Base-by-base conservation (phyloP, 2,888 invertebrate species). In the Latheticus oryzae region DNA sequence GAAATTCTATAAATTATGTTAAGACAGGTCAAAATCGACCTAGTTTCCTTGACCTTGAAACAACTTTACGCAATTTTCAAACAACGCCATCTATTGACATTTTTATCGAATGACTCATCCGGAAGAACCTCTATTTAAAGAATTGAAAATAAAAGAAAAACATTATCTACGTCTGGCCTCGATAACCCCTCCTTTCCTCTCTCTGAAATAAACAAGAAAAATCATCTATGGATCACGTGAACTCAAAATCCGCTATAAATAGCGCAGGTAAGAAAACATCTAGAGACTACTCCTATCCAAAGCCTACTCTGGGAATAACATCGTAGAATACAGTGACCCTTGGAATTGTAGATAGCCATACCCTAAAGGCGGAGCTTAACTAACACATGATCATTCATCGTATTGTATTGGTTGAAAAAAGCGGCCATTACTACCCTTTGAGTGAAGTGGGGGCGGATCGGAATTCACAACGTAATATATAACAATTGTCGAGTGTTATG, bases 261-360 rank as follows among this genome's bases (percentile, higher is more conserved):
- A 35, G n/a, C n/a, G n/a, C n/a, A n/a, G n/a, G n/a, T n/a, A 17
- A 33, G 16, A 35, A 35, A 47, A 33, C 21, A 13, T 7, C 1
- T 12, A 4, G 7, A 30, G 17, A 43, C 11, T 28, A 11, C 35
- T 9, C 28, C 37, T 13, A 16, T 5, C 24, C 5, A 26, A 15
- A 16, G n/a, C 5, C 26, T 51, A 51, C 38, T 51, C 51, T 51
- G 30, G 15, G 24, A 21, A 38, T 30, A 42, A 52, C 35, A 54
- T 54, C 53, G 30, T 37, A 37, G 13, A 21, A 54, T 37, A 45
- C 53, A 54, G 45, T 54, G 53, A 54, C 53, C 53, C 37, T 32
- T 8, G 17, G 9, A 12, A 21, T 8, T 26, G n/a, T 8, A 23
- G 52, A 40, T 42, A 32, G 32, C 32, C 42, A 42, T 21, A 42